Evolutionary conservation across 1,140 invertebrate species (phyloP).

Genomic region (Anoplophora glabripennis): DNA sequence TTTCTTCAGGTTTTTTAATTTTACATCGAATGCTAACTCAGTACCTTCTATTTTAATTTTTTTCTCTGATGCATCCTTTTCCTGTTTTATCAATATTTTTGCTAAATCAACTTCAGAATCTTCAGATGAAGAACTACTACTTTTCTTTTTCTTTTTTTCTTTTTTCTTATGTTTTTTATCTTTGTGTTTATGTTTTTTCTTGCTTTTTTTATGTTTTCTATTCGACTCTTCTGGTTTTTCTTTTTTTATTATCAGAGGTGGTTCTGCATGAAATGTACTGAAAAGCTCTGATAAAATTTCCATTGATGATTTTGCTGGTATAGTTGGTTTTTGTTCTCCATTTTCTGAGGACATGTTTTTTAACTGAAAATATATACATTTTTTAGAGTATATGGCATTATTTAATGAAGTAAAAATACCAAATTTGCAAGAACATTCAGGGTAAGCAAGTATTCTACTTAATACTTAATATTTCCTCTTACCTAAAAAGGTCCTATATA

Average conservation of each 20-base stretch:
- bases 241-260: conserved; percentile 58
- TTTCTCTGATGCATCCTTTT: conserved; percentile 36
- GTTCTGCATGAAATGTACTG: conserved; percentile 65
- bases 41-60: conserved; percentile 41
- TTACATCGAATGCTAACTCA: conserved; percentile 22
- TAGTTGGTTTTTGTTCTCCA: conserved; percentile 1
- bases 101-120: conserved; percentile 41
- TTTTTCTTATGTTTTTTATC: conserved; percentile 52
- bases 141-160: conserved; percentile 44
- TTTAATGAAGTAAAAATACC: no score
- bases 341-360: no score
- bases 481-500: no score
- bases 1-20: not conserved
- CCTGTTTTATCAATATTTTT: conserved; percentile 42
- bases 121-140: conserved; percentile 29
- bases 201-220: conserved; percentile 58
- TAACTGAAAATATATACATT: no score
- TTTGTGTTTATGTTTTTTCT: conserved; percentile 56
- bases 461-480: no score
- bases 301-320: conserved; percentile 56
- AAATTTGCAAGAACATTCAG: no score
- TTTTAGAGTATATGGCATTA: no score
- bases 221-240: conserved; percentile 53
- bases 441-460: no score
- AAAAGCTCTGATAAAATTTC: conserved; percentile 79